Base-by-base conservation (phyloP, 1,140 invertebrate species). In the Drosophila neocordata region DNA sequence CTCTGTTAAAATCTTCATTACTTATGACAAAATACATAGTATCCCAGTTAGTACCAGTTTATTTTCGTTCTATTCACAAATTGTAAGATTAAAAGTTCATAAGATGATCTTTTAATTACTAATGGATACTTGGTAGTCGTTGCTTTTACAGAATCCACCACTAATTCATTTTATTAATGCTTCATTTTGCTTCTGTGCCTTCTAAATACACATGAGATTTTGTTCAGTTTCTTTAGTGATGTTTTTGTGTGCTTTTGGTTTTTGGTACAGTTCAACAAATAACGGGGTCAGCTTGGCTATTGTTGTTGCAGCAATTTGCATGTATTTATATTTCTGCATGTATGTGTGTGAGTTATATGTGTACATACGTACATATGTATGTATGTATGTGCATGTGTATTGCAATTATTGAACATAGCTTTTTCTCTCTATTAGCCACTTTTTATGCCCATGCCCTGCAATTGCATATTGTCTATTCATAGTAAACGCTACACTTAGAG, bases 211-310 rank as follows among this genome's bases (percentile, higher is more conserved):
- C 64, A 68, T 69, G 78, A 67, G 67, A 78, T 75, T 77, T 83
- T 79, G 53, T 56, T 56, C 15, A 56, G 27, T 34, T 48, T 48
- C 41, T 48, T 48, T 48, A 15, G 41, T 20, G 41, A 48, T 48
- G 38, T 57, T 66, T 65, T 66, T 12, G 56, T 68, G 41, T 60
- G 53, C 31, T 7, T 41, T 51, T 35, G 6, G 6, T 65, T 18
- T 77, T 77, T 52, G 75, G 69, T 73, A 87, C 83, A 87, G 83
- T 87, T 87, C 83, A 87, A 83, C 83, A 87, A 73, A 56, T 88
- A 87, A 83, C 76, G 83, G 79, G 83, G 83, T 87, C 83, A 87
- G 69, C 83, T 31, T 73, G 83, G 83, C 69, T 69, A 84, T 81
- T 87, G 73, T 80, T 80, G 71, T 75, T 87, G 82, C 83, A 62